Conservation (phyloP, 2,888 invertebrate species). For the Mechanitis messenoides region DNA sequence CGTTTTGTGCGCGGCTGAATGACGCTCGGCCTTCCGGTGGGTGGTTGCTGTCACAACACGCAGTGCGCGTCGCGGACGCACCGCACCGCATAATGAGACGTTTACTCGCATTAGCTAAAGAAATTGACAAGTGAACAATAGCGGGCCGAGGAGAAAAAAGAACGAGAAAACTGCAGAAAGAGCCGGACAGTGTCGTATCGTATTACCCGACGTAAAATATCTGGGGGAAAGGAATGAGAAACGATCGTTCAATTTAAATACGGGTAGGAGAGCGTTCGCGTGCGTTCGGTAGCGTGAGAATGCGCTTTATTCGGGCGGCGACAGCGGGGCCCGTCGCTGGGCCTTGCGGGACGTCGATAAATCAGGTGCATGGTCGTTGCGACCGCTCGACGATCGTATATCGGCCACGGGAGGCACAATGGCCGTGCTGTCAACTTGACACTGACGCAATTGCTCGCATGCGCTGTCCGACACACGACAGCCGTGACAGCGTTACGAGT, state of each 20-base stretch:
- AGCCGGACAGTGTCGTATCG: slow-evolving; percentile 77
- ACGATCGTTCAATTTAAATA: slow-evolving; percentile 73
- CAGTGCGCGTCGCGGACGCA: slow-evolving; percentile 72
- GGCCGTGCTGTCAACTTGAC: slow-evolving; percentile 64
- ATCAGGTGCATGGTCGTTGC: slow-evolving; percentile 61
- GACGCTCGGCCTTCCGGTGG: slow-evolving; percentile 75
- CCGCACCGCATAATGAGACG: slow-evolving; percentile 76
- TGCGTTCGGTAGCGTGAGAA: slow-evolving; percentile 76
- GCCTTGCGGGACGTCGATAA: slow-evolving; percentile 65
- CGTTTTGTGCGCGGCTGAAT: slow-evolving; percentile 72
- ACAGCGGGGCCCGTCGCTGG: slow-evolving; percentile 53
- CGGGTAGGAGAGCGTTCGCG: slow-evolving; percentile 68
- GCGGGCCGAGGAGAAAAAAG: slow-evolving; percentile 65
- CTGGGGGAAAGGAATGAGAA: slow-evolving; percentile 75
- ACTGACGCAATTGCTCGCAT: slow-evolving; percentile 69
- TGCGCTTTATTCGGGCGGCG: slow-evolving; percentile 70
- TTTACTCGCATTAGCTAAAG: slow-evolving; percentile 77
- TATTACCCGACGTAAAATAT: slow-evolving; percentile 76
- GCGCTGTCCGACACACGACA: slow-evolving; percentile 50
- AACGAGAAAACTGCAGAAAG: slow-evolving; percentile 70
- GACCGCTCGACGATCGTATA: slow-evolving; percentile 51
- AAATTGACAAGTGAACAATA: slow-evolving; percentile 78
- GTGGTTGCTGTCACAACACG: slow-evolving; percentile 77
- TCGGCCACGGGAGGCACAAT: slow-evolving; percentile 64
- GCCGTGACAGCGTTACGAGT: slow-evolving; percentile 40